Conservation (phyloP, 1,140 invertebrate species). For the Spodoptera litura region DNA sequence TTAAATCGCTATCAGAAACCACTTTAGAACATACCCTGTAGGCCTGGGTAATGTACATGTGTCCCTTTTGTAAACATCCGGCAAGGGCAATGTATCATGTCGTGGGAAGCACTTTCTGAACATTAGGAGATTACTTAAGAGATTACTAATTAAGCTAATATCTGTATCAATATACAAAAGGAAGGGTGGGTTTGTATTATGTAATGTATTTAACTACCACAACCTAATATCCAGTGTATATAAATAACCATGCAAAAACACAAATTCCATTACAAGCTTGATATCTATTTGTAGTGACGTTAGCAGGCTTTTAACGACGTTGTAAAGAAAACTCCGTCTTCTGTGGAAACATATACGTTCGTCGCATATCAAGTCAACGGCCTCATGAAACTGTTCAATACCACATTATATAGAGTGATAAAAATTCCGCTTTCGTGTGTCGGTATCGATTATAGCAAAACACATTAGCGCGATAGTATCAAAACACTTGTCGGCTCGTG, state of each 20-base stretch:
- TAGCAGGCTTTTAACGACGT: slow-evolving; percentile 44
- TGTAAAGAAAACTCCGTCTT: slow-evolving; percentile 35
- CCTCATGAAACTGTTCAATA: slow-evolving; percentile 41
- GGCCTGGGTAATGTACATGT: slow-evolving; percentile 8
- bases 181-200: neutral
- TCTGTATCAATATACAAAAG: neutral
- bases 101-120: slow-evolving; percentile 46
- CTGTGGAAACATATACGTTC: slow-evolving; percentile 15
- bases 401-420: slow-evolving; percentile 32
- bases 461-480: slow-evolving; percentile 74
- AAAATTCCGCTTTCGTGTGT: slow-evolving; percentile 50
- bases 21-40: slow-evolving; percentile 3
- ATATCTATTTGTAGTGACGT: slow-evolving; percentile 34
- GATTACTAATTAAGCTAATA: slow-evolving; percentile 36
- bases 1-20: too few relatives aligned
- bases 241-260: neutral
- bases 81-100: slow-evolving; percentile 46
- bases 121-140: slow-evolving; percentile 28
- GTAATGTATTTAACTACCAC: neutral
- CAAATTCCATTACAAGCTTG: slow-evolving; percentile 21
- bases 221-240: too few relatives aligned
- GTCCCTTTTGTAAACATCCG: slow-evolving; percentile 54
- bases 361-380: slow-evolving; percentile 14
- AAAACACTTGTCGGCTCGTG: slow-evolving; percentile 65
- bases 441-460: slow-evolving; percentile 66